phyloP scores from a whole-genome alignment of 2,797 vertebrate species.

The Eremophila alpestris region DNA sequence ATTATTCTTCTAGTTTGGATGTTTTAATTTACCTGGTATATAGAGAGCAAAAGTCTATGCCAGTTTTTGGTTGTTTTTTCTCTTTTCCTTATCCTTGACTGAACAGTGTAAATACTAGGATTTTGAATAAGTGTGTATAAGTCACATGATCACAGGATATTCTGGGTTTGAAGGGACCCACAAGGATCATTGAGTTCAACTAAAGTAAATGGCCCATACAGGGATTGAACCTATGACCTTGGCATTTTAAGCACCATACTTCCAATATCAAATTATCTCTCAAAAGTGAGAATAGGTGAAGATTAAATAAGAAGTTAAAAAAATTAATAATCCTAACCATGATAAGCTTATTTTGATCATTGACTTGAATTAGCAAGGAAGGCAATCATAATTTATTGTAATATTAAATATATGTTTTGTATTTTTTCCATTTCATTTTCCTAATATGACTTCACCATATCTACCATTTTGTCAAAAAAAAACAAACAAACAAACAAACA shows the following conservation, averaged over 20 bases:
- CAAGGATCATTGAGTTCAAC: neutral
- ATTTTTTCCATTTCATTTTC: neutral
- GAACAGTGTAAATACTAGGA: neutral
- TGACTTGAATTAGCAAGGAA: neutral
- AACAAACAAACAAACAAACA: no score
- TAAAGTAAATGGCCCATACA: neutral
- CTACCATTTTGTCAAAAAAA: neutral
- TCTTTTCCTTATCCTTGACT: neutral
- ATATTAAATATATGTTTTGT: neutral
- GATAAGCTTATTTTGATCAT: neutral
- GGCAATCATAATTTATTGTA: neutral
- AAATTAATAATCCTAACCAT: neutral
- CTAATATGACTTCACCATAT: neutral
- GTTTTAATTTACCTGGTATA: neutral
- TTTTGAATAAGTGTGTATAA: neutral
- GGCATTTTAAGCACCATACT: neutral
- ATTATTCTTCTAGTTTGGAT: neutral
- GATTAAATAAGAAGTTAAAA: neutral
- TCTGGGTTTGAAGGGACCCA: neutral
- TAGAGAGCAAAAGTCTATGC: neutral
- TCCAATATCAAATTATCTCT: neutral
- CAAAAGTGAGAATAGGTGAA: neutral
- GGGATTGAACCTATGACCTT: neutral
- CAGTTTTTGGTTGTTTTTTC: fast-evolving
- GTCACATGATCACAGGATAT: neutral